Percentiles rank a stretch among this genome's conserved stretches.
Evolutionary conservation across 2,113 vertebrate species (phyloP).

Genomic region (Nibea coibor): DNA sequence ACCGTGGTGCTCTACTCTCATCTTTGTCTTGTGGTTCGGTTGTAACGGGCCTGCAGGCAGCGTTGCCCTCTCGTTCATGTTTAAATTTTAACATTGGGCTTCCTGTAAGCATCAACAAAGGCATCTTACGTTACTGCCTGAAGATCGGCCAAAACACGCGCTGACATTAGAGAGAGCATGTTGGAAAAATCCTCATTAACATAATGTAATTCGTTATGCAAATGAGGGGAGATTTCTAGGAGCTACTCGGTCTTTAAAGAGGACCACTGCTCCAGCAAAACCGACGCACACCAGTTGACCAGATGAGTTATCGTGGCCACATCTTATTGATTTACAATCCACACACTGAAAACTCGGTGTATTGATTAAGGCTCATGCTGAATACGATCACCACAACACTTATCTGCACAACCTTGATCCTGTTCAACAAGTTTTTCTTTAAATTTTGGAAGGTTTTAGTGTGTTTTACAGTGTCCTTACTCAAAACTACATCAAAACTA

Average conservation of each 20-base stretch:
- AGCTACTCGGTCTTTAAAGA: constrained; percentile 31
- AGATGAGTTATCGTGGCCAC: not conserved
- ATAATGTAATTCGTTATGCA: constrained; percentile 69
- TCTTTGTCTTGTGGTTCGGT: constrained; percentile 8
- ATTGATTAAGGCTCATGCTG: not conserved
- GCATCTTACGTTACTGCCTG: constrained; percentile 66
- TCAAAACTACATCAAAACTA: too few relatives aligned
- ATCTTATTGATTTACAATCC: constrained; percentile 15
- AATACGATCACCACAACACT: not conserved
- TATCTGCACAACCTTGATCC: not conserved
- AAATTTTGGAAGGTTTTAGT: not conserved
- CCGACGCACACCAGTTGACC: not conserved
- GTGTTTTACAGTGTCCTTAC: too few relatives aligned
- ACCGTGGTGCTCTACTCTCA: not conserved
- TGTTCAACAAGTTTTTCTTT: not conserved
- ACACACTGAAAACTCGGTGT: not conserved
- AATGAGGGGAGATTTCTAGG: constrained; percentile 11
- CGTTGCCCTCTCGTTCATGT: constrained; percentile 54
- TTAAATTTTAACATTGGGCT: constrained; percentile 77
- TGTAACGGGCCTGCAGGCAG: not conserved
- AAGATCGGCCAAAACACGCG: constrained; percentile 25
- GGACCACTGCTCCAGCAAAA: not conserved
- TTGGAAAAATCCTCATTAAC: constrained; percentile 56
- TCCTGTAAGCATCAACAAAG: constrained; percentile 67
- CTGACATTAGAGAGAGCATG: constrained; percentile 68